These are phyloP conservation scores for Epizoanthus illoricatus DNA, from an alignment of 92 coral and sea anemone species.

Conservation along the genomic window DNA sequence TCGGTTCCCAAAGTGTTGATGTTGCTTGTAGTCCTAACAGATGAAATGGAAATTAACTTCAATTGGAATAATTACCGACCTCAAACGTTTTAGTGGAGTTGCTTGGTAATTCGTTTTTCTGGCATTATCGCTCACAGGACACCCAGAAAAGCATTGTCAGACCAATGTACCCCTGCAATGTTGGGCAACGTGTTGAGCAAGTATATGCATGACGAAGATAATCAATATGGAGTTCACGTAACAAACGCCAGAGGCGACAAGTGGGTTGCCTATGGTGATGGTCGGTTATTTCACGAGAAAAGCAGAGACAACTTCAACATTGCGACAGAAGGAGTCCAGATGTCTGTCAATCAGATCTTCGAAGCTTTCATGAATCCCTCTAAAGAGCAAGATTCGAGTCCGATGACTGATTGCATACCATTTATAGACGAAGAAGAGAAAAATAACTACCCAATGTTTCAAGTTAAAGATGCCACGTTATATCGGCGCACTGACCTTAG, in stretches of 20 bases:
- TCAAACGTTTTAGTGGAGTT: not conserved
- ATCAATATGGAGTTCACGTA: constrained; percentile 66
- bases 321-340: constrained; percentile 51
- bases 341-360: not conserved
- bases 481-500: constrained; percentile 56
- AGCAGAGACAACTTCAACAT: constrained; percentile 37
- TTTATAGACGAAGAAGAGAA: constrained; percentile 53
- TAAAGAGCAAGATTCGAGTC: too few species aligned
- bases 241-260: constrained; percentile 64
- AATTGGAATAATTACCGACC: too few species aligned
- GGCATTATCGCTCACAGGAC: constrained; percentile 36
- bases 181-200: constrained; percentile 63
- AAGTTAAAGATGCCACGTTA: constrained; percentile 47
- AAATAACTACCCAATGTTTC: constrained; percentile 71
- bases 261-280: constrained; percentile 80
- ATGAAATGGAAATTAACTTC: too few species aligned
- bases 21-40: too few species aligned
- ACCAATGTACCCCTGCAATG: constrained; percentile 26
- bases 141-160: constrained; percentile 58
- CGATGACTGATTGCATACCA: constrained; percentile 40
- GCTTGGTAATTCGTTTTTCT: not conserved
- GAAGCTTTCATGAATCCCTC: constrained; percentile 48
- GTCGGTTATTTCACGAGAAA: constrained; percentile 49
- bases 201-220: constrained; percentile 85
- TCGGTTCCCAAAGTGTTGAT: too few species aligned